Evolutionary conservation across 1,140 invertebrate genomes (phyloP), one percentile per base, ranked within the genome.

Genomic region (Cardiocondyla obscurior): DNA sequence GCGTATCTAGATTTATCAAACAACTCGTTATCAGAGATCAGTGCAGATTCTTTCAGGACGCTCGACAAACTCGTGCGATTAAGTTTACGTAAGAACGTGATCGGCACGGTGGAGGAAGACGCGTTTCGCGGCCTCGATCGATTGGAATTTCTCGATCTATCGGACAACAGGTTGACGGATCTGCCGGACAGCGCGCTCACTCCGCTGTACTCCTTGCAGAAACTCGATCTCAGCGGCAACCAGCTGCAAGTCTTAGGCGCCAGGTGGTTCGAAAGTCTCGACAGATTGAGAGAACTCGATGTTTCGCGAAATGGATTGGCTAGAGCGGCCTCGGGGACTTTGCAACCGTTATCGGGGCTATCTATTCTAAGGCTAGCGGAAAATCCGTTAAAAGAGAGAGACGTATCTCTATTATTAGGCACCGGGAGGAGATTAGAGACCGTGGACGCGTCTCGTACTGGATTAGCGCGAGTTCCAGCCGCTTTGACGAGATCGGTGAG

Each of bases 401-500:
- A 96, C 84, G 94, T 95, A 25, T 95, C 95, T 22, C 89, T 96
- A 69, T 94, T 97, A 44, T 93, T 96, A 10, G 95, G 96, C n/a
- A 97, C 96, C 4, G 96, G 96, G 22, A 95, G 95, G 55, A 94
- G 96, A 74, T 92, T 97, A 36, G 96, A 97, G 91, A 96, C 96
- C 58, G 96, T 98, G 19, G 97, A 98, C 91, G 97, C 97, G 3
- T 97, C 98, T 5, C 95, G 96, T 76, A 97, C 97, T 1, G 96
- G 97, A 33, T 94, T 99, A 16, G 95, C 95, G 69, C 95, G 96
- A 88, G 96, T 99, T 25, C 98, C 98, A 1, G 96, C 96, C 62
- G 96, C 97, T 53, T 94, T 99, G 62, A 98, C 98, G 7, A 96
- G 97, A 90, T 98, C 97, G 0, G 96, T 99, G 19, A 94, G 97